Percentiles rank a stretch among this genome's conserved stretches.
Evolutionary conservation across 2,113 vertebrate genomes (phyloP).

Genomic region (Capra hircus): DNA sequence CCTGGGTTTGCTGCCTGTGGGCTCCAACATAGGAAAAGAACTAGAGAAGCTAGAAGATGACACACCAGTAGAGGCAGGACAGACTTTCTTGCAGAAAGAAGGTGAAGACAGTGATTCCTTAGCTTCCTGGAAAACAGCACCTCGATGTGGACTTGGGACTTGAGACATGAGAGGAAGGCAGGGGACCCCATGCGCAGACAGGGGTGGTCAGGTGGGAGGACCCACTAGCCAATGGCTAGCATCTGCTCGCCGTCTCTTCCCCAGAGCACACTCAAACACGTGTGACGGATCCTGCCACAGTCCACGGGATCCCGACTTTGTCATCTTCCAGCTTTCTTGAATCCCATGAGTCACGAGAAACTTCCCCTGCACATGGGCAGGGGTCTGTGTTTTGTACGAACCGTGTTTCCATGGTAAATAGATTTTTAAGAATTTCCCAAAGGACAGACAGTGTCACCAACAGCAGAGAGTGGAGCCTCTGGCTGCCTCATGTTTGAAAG

Average conservation of each 20-base stretch:
- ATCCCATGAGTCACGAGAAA: neutral
- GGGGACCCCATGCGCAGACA: fast-evolving
- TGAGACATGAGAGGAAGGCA: fast-evolving
- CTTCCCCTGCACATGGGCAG: conserved; percentile 19
- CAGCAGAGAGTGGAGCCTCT: conserved; percentile 59
- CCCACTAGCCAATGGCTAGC: neutral
- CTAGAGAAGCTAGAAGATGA: neutral
- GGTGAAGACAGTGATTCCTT: neutral
- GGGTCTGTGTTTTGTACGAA: conserved; percentile 55
- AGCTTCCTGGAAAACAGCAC: neutral
- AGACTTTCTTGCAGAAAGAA: neutral
- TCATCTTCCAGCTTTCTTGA: neutral
- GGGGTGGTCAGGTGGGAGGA: neutral
- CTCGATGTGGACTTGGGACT: neutral
- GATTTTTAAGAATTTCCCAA: conserved; percentile 38
- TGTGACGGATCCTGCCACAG: neutral
- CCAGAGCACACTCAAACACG: fast-evolving
- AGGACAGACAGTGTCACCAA: conserved; percentile 54
- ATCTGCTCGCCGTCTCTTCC: fast-evolving
- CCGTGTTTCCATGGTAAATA: conserved; percentile 64
- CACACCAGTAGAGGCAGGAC: neutral
- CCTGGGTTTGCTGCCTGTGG: neutral
- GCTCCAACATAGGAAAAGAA: neutral
- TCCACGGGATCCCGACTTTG: neutral
- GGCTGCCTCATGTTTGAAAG: conserved; percentile 66